Conservation (phyloP, 2,797 vertebrate genomes). For the Premnoplex brunnescens region DNA sequence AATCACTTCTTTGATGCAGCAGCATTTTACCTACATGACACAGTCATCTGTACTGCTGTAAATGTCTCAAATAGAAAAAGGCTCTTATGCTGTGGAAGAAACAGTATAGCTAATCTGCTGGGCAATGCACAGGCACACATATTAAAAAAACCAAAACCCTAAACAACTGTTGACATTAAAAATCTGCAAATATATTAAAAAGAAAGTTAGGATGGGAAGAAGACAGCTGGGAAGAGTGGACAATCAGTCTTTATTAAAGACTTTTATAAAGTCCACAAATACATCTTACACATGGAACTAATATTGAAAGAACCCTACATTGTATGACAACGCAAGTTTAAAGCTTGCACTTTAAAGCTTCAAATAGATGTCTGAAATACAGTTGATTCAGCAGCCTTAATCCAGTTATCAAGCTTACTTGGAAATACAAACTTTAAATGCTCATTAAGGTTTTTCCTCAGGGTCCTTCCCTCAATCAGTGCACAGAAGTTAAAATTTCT, state of each 20-base stretch:
- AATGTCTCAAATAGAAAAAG: neutral
- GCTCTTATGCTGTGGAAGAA: neutral
- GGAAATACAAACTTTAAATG: neutral
- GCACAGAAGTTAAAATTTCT: neutral
- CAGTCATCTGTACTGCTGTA: neutral
- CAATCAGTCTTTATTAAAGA: neutral
- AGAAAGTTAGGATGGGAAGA: neutral
- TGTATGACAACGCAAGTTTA: neutral
- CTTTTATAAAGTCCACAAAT: neutral
- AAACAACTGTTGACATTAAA: neutral
- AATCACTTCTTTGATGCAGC: neutral
- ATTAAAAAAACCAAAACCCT: fast-evolving
- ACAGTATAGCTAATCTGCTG: neutral
- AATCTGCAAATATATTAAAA: neutral
- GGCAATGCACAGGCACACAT: neutral
- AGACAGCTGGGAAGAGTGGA: neutral
- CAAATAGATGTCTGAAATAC: neutral
- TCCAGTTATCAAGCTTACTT: neutral
- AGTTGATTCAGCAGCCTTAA: neutral
- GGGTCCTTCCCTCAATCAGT: neutral
- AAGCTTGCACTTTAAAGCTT: neutral
- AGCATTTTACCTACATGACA: neutral
- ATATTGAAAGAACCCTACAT: neutral
- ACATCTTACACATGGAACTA: neutral
- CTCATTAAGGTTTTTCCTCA: neutral